These are phyloP conservation scores for Nothobranchius kuhntae DNA, from an alignment of 2,113 vertebrate species.

Conservation along the genomic window DNA sequence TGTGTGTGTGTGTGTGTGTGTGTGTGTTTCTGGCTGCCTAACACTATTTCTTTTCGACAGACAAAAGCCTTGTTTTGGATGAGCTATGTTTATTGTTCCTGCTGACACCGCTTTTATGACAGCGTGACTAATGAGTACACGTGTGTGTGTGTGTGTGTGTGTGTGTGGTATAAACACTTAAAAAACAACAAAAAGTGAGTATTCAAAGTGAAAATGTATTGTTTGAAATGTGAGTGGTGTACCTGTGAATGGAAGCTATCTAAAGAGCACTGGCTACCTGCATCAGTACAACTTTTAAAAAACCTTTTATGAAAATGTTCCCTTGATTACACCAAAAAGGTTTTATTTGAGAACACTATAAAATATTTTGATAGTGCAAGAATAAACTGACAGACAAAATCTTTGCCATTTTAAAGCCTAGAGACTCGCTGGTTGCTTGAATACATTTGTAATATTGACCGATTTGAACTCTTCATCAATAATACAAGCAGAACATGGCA, in stretches of 20 bases:
- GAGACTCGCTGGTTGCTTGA: neutral
- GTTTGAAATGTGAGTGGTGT: conserved; percentile 29
- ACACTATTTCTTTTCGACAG: conserved; percentile 52
- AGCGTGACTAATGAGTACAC: conserved; percentile 62
- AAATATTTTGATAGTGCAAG: neutral
- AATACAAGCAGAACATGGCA: conserved; percentile 4
- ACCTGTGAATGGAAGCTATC: conserved; percentile 28
- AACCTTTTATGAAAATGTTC: conserved; percentile 5
- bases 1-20: conserved; percentile 29
- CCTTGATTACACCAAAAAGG: neutral
- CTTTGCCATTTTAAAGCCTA: too few relatives aligned
- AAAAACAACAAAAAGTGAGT: conserved; percentile 37
- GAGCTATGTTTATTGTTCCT: conserved; percentile 63
- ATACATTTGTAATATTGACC: conserved; percentile 1
- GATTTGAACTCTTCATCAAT: neutral
- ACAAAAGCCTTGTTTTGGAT: conserved; percentile 67
- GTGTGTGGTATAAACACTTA: conserved; percentile 30
- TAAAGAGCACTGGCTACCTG: conserved; percentile 10
- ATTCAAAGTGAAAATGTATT: conserved; percentile 29
- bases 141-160: conserved; percentile 12
- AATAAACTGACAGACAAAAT: too few relatives aligned
- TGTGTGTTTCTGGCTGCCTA: conserved; percentile 45
- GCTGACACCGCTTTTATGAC: conserved; percentile 70
- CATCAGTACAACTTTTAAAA: conserved; percentile 15
- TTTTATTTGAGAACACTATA: neutral